Evolutionary conservation across 2,113 vertebrate species (phyloP).

Genomic region (Pseudonaja textilis): DNA sequence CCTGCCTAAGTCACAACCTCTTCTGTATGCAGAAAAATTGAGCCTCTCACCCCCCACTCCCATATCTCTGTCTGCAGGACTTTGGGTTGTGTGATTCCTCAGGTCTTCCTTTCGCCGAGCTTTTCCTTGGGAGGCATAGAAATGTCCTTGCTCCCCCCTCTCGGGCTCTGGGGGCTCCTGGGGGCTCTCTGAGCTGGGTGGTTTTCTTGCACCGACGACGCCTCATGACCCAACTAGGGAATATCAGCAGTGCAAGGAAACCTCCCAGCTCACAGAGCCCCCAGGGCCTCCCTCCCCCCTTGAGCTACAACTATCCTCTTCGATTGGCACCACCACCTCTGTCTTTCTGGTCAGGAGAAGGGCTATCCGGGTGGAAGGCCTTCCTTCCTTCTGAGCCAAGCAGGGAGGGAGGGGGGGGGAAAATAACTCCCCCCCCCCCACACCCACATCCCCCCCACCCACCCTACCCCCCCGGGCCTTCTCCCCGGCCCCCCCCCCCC

Average conservation of each 20-base stretch:
- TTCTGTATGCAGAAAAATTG: neutral
- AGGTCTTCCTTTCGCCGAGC: no score
- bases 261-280: neutral
- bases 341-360: neutral
- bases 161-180: neutral
- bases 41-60: neutral
- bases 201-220: no score
- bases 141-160: neutral
- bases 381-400: neutral
- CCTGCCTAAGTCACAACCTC: neutral
- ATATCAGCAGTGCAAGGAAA: neutral
- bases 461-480: neutral
- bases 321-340: neutral
- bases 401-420: neutral
- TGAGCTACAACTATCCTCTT: neutral
- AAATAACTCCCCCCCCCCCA: neutral
- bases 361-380: neutral
- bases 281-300: neutral
- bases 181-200: no score
- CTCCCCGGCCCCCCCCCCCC: neutral
- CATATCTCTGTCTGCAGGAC: no score
- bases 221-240: no score
- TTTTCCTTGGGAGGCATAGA: neutral
- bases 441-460: rapidly evolving
- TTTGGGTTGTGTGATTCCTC: no score